These are phyloP conservation scores for Cuculus canorus DNA, from an alignment of 2,797 vertebrate genomes.

Conservation along the genomic window DNA sequence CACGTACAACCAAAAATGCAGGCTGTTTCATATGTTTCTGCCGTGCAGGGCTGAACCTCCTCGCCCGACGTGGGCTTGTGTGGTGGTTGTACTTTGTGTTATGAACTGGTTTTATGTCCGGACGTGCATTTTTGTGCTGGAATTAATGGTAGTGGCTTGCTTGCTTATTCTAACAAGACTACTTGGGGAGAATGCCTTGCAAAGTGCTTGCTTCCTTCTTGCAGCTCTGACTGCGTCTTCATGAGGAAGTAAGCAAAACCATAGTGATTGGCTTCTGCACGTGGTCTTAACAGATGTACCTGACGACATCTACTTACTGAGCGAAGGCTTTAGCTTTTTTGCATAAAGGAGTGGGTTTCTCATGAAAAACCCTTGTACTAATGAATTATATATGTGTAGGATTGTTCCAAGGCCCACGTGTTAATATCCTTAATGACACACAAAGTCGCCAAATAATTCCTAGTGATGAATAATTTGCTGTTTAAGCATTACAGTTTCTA, in stretches of 20 bases:
- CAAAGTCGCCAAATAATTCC: neutral
- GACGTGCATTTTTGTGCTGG: neutral
- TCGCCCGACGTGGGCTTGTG: neutral
- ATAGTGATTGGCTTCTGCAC: neutral
- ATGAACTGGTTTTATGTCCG: neutral
- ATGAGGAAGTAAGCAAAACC: slow-evolving; percentile 54
- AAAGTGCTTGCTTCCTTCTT: slow-evolving; percentile 20
- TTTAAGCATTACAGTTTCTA: neutral
- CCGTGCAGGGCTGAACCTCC: neutral
- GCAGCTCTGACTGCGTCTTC: neutral
- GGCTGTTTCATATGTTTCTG: neutral
- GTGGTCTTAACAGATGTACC: neutral
- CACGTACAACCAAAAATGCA: neutral
- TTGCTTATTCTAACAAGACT: slow-evolving; percentile 8
- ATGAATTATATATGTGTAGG: neutral
- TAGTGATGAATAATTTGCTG: neutral
- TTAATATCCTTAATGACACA: neutral
- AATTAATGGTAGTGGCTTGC: neutral
- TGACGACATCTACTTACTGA: neutral
- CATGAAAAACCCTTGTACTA: neutral
- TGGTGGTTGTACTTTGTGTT: neutral
- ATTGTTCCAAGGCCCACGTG: neutral
- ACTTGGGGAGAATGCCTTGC: neutral
- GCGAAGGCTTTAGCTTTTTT: neutral
- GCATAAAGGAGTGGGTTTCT: neutral